Evolutionary conservation across 2,797 vertebrate genomes (phyloP), one percentile per base, ranked within the genome.

Genomic region (Neoniphon sammara): DNA sequence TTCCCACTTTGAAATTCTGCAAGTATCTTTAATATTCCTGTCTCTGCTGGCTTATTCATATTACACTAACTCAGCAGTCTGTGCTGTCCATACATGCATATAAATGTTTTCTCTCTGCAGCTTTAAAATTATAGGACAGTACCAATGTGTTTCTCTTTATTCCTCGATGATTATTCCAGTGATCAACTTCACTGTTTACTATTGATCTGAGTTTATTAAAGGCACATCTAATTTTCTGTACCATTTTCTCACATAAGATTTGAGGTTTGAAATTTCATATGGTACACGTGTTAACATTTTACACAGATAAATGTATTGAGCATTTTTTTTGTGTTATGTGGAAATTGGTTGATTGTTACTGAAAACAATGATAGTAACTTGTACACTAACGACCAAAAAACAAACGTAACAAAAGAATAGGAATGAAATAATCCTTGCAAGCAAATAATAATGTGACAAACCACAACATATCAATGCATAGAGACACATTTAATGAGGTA

Each of bases 1-100:
- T 61, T 81, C 59, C 65, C 66, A 72, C 65, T 82, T 66, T 84
- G 69, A 82, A 59, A 82, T 64, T 81, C 64, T 75, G 61, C 20
- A 57, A 69, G 49, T 73, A 52, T 64, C 23, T 31, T 77, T 61
- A 30, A 64, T 53, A 55, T 70, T 75, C 36, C 34, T 49, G 44
- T 75, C 67, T 73, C 27, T 0, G 11, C 56, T 67, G 57, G 46
- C 65, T 81, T 64, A 73, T 64, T 80, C 50, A 60, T 69, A 54
- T 34, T 6, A 34, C n/a, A 69, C 58, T 12, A 54, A 70, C 66
- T 88, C 81, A 49, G 44, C 71, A 74, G 64, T 52, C 46, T 77
- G 0, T 58, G 49, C 64, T 80, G 63, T 64, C 49, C 57, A 54
- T 50, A 52, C 59, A 64, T 70, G 52, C 65, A 74, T 78, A 73